Base-by-base conservation (phyloP, 2,797 vertebrate genomes). In the Sylvia borin region DNA sequence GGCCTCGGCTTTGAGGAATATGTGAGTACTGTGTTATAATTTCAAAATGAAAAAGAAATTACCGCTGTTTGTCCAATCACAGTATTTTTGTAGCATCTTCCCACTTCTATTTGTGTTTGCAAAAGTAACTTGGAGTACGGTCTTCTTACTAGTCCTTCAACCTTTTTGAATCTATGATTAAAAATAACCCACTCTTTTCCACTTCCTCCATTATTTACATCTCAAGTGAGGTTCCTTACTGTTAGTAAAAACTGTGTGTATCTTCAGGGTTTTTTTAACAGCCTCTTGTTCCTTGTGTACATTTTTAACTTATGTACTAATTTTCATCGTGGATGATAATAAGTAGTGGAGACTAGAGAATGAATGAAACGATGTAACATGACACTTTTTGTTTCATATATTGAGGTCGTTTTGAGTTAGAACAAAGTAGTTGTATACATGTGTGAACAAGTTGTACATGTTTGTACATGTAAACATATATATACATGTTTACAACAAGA, bases 1-100 rank as follows among this genome's bases (percentile, higher is more conserved):
- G 99, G 99, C 87, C 98, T 99, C 83, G 99, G 99, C 93, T 99
- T 99, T 97, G 98, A 99, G 97, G 98, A 99, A 96, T 99, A 99
- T 90, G 99, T 99, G 98, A 99, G 99, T 98, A 97, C 85, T 65
- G 45, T 32, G 97, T 65, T 51, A 53, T 54, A 78, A 88, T 51
- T 88, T 84, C 47, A 84, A 50, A 90, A 61, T 75, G 0, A 20
- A 58, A 61, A 58, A 83, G 27, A 66, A 17, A 9, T 4, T 85
- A 26, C 4, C 1, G 1, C 10, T 42, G 2, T 61, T 73, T 45
- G 21, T 73, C 61, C 72, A 77, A 62, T 32, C 12, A 40, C 27
- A 43, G 0, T 34, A 36, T 66, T 75, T 87, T 74, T 55, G 32
- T 61, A 60, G 36, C 24, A 60, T 80, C 20, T 20, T 89, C 79